Evolutionary conservation across 2,113 vertebrate genomes (phyloP), one percentile per base, ranked within the genome.

Genomic region (Hippocampus barbouri): DNA sequence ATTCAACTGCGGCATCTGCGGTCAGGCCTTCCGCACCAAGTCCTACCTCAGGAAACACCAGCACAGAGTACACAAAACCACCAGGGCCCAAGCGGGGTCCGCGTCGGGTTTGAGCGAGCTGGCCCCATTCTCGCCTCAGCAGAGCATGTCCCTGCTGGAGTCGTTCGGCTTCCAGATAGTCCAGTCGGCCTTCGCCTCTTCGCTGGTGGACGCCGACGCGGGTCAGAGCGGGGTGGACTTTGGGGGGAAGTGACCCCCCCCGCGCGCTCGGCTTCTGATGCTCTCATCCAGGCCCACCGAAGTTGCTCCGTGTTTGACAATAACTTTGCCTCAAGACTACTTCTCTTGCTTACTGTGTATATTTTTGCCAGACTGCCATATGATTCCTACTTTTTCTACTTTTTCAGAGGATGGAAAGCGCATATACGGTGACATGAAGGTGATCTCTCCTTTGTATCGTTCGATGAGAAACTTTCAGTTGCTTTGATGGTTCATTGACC

Each of bases 141-240:
- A 98, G 92, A 98, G 96, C 93, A 99, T 99, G 97, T 99, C 97
- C 74, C 94, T 99, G 63, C 93, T 99, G 1, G 97, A 99, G 91
- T 99, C 97, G 0, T 99, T 99, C 64, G 97, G 97, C 80, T 99
- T 99, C 90, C 97, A 99, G 93, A 98, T 99, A 77, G 97, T 99
- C 68, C 97, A 99, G 91, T 99, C 97, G 20, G 97, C 97, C 0
- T 99, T 98, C 75, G 97, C 96, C 1, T 97, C 97, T 1, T 98
- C 97, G 11, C 89, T 98, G 66, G 96, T 96, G 77, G 96, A 98
- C 78, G 92, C 96, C 5, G 97, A 98, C 79, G 95, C 92, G 18
- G 95, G 96, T 90, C 95, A 94, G 82, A 96, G 95, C 77, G 93
- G 94, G 71, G 91, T 98, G 75, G 95, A 95, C 83, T 93, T 95